Evolutionary conservation across 1,140 invertebrate genomes (phyloP), one percentile per base, ranked within the genome.

Genomic region (Aphaenogaster ashmeadi): DNA sequence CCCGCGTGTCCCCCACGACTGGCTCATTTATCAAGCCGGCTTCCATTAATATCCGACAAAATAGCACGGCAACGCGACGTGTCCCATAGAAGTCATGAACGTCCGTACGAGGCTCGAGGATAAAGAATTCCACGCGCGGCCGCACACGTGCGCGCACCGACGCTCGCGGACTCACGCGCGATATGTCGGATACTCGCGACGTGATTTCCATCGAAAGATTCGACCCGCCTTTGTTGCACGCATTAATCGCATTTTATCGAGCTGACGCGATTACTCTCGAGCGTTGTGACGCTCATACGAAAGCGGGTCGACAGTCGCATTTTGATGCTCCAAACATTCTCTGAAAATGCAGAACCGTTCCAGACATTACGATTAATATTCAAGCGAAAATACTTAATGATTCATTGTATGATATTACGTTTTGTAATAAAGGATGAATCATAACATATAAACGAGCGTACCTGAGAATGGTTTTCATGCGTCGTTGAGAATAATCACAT

Each of bases 1-100:
- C 88, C 89, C 92, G 72, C 81, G 86, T 88, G 66, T 88, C 85
- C 91, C 78, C 84, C 88, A 91, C 90, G 92, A 47, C 80, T 84
- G 44, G 87, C 91, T 93, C 92, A 92, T 93, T 93, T 92, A 93
- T 93, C 92, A 93, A 92, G 58, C 88, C 47, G 88, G 56, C 89
- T 88, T 91, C 91, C 92, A 93, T 93, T 93, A 93, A 93, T 93
- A 92, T 92, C 91, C 92, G 83, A 92, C 91, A 92, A 93, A 93
- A 92, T 92, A 92, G 88, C 88, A 84, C 58, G 85, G 86, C 71
- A 71, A 88, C 83, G 88, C 80, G 88, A 92, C n/a, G n/a, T 90
- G 91, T 91, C 91, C 88, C 86, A 92, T 93, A 89, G 88, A 92
- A 92, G 81, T 93, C 92, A 87, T 84, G 89, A 75, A 69, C 69